These are phyloP conservation scores for Meteorus colon DNA, from an alignment of 2,888 invertebrate species.

Conservation along the genomic window DNA sequence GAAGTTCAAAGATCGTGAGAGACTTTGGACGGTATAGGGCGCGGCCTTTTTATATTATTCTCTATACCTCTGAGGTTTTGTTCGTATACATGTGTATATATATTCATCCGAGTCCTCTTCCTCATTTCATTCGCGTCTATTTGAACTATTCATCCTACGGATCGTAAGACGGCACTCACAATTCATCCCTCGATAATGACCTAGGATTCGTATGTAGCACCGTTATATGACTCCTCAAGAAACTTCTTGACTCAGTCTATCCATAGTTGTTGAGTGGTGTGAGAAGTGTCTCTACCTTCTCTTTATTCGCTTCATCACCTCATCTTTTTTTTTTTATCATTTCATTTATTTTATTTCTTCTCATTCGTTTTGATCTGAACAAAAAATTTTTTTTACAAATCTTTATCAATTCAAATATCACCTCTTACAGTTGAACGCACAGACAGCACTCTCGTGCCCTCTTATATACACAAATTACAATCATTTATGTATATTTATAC, in stretches of 20 bases:
- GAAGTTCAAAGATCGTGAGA: conserved; percentile 69
- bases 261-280: not conserved
- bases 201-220: conserved; percentile 45
- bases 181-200: conserved; percentile 49
- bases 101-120: conserved; percentile 16
- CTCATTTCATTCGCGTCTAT: conserved; percentile 20
- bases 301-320: conserved; percentile 17
- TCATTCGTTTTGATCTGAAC: not conserved
- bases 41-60: conserved; percentile 40
- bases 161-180: conserved; percentile 43
- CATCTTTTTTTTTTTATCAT: conserved; percentile 26
- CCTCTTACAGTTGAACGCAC: not conserved
- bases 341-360: conserved; percentile 15
- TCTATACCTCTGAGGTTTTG: conserved; percentile 18
- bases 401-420: not conserved
- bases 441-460: not conserved
- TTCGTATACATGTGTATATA: conserved; percentile 1
- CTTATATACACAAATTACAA: not conserved
- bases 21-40: conserved; percentile 60
- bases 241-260: conserved; percentile 22
- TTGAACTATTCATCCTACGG: conserved; percentile 7
- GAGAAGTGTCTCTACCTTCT: not conserved
- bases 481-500: conserved; percentile 1
- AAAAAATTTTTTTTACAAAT: not conserved
- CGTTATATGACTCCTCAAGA: conserved; percentile 40